Evolutionary conservation across 1,140 invertebrate genomes (phyloP), one percentile per base, ranked within the genome.

Genomic region (Philotrypesis tridentata): DNA sequence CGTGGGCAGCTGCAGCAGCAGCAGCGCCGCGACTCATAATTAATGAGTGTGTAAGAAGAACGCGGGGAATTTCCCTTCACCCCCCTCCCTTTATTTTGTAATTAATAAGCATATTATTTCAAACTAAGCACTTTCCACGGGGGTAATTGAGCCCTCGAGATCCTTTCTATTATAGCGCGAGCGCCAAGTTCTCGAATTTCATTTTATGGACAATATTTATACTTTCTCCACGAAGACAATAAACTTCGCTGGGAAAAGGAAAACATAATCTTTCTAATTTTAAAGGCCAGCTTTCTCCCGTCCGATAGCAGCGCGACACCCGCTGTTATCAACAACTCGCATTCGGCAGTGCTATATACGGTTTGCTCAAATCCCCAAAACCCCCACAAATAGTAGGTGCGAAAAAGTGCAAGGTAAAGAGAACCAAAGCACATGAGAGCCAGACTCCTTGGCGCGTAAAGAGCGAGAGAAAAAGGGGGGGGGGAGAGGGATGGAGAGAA

Each of bases 41-140:
- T 78, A 78, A 78, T 55, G 27, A 65, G 63, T 48, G 29, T 43
- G 33, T 25, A 40, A 48, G 17, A 73, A 60, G 43, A 71, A 71
- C 21, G 25, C 12, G 17, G 17, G 17, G 9, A 21, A 60, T 71
- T 70, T 9, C 6, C 0, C 23, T 33, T 2, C n/a, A 9, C 9
- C 33, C n/a, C n/a, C n/a, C n/a, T n/a, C n/a, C n/a, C 70, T 37
- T 55, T 55, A 71, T 33, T 60, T 79, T 61, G n/a, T 23, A 37
- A 79, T 79, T 79, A 37, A 71, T 55, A 25, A 60, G 21, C 23
- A 48, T 71, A 78, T 48, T 48, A 68, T 48, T 31, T 29, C 55
- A 55, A 68, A 68, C 40, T 31, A 60, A 37, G 48, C 27, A 67
- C 37, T 48, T 23, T 60, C 29, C 17, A 17, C 25, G 25, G 17